Evolutionary conservation across 2,797 vertebrate genomes (phyloP).

Genomic region (Loris lydekkerianus): DNA sequence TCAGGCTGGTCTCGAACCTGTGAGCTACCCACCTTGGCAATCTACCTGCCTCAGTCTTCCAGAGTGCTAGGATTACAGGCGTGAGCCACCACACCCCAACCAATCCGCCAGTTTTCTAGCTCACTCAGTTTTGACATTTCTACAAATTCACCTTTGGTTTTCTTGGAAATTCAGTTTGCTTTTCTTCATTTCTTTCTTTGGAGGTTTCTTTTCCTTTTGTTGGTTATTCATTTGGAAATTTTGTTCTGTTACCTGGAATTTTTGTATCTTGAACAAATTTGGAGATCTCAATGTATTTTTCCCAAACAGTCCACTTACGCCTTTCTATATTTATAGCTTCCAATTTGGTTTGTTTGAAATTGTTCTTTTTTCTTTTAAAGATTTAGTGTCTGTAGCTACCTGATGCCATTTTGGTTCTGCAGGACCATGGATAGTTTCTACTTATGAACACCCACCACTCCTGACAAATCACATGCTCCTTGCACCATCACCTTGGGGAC

Average conservation of each 20-base stretch:
- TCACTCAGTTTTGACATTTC: slow-evolving; percentile 2
- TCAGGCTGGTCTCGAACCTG: no score
- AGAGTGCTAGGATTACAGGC: no score
- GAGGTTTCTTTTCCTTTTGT: slow-evolving; percentile 8
- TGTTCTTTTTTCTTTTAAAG: slow-evolving; percentile 33
- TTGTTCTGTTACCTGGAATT: neutral
- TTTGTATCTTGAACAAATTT: slow-evolving; percentile 23
- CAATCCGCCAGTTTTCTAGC: neutral
- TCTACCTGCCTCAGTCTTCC: no score
- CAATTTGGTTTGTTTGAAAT: slow-evolving; percentile 8
- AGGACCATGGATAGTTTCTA: neutral
- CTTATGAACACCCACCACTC: neutral
- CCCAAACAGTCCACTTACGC: neutral
- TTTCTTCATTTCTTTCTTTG: slow-evolving; percentile 8
- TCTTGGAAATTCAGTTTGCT: slow-evolving; percentile 35
- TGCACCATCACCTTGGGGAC: neutral
- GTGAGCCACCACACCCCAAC: no score
- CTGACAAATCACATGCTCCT: neutral
- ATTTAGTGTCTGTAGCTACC: neutral
- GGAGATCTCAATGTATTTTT: neutral
- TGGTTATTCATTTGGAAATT: neutral
- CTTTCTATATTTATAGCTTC: neutral
- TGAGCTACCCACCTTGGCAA: no score
- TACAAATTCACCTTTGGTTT: slow-evolving; percentile 42
- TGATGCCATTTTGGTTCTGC: neutral